Conservation (phyloP, 92 coral and sea anemone species). For the Palythoa grandis region DNA sequence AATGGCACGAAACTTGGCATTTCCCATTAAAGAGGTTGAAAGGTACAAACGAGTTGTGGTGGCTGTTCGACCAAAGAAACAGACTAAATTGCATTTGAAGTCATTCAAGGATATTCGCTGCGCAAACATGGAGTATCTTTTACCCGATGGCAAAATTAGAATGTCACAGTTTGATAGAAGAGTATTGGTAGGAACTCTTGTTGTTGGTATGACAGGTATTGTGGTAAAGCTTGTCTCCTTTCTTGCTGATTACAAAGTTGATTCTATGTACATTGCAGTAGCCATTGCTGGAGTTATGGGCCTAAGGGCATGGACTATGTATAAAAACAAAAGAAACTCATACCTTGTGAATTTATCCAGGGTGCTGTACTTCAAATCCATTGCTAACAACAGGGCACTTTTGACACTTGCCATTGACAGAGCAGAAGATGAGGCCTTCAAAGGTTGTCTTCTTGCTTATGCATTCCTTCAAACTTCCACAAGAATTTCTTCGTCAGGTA, state of each 20-base stretch:
- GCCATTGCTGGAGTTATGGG: conserved; percentile 67
- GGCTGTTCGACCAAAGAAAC: conserved; percentile 82
- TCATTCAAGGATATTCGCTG: conserved; percentile 86
- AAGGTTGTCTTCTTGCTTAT: conserved; percentile 77
- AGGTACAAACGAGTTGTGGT: conserved; percentile 86
- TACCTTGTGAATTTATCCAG: conserved; percentile 81
- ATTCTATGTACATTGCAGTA: conserved; percentile 70
- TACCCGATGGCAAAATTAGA: conserved; percentile 88
- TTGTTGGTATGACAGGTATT: conserved; percentile 68
- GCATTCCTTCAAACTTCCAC: conserved; percentile 78
- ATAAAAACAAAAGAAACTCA: conserved; percentile 79
- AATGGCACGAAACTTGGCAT: conserved; percentile 27
- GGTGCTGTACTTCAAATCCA: conserved; percentile 83
- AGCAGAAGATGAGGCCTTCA: conserved; percentile 85
- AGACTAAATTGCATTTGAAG: conserved; percentile 75
- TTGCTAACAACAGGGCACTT: conserved; percentile 90
- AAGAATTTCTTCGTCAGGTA: conserved; percentile 62
- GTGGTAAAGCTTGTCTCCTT: conserved; percentile 77
- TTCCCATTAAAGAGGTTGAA: conserved; percentile 49
- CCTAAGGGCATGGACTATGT: conserved; percentile 83
- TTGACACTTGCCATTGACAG: conserved; percentile 79
- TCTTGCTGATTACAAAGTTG: conserved; percentile 78
- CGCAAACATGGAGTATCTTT: conserved; percentile 79
- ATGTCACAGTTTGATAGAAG: conserved; percentile 81
- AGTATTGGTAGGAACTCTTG: conserved; percentile 64